Conservation (phyloP, 1,140 invertebrate species). For the Achroia grisella region DNA sequence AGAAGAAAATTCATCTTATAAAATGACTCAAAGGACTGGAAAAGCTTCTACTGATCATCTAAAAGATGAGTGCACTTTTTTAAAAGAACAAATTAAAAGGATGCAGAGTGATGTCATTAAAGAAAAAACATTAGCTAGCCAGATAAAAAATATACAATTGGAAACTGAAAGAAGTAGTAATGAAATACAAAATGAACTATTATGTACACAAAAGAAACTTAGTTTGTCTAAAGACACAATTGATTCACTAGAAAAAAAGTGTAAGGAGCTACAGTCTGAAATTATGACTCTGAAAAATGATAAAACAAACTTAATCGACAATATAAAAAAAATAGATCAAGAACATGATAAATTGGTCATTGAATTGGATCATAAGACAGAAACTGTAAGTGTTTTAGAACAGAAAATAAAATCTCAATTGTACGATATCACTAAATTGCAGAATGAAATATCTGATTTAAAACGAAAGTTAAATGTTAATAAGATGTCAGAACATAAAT, state of each 20-base stretch:
- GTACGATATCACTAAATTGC: constrained; percentile 53
- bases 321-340: constrained; percentile 73
- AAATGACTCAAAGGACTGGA: constrained; percentile 54
- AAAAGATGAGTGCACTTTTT: constrained; percentile 61
- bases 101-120: constrained; percentile 60
- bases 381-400: constrained; percentile 73
- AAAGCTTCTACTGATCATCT: constrained; percentile 52
- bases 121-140: constrained; percentile 64
- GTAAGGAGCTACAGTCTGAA: constrained; percentile 74
- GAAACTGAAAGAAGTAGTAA: constrained; percentile 76
- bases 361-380: constrained; percentile 76
- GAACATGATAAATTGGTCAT: constrained; percentile 77
- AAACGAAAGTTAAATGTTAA: constrained; percentile 60
- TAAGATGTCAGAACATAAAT: constrained; percentile 71
- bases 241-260: constrained; percentile 72
- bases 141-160: constrained; percentile 75
- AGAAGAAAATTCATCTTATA: constrained; percentile 63
- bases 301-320: constrained; percentile 72
- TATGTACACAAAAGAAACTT: constrained; percentile 73
- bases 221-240: constrained; percentile 71
- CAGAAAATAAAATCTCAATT: constrained; percentile 73
- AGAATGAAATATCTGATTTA: constrained; percentile 57
- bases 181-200: constrained; percentile 74
- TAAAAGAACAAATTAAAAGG: constrained; percentile 63
- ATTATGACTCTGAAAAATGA: constrained; percentile 73